Conservation (phyloP, 1,140 invertebrate genomes). For the Lamellibrachia luymesi region DNA sequence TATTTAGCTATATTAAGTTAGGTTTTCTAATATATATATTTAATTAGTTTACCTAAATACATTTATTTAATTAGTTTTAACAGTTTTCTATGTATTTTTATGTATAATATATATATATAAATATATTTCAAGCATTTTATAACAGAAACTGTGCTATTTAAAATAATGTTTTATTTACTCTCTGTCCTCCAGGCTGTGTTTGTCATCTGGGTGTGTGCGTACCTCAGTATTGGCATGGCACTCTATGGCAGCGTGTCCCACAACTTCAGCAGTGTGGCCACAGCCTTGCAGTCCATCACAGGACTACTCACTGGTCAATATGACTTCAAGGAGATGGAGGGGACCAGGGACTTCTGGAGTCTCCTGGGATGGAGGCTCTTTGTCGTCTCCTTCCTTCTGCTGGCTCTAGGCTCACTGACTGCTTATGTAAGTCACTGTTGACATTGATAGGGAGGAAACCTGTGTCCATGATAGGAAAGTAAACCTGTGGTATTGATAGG, state of each 20-base stretch:
- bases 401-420: slow-evolving; percentile 40
- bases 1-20: too few relatives aligned
- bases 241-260: slow-evolving; percentile 41
- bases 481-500: background rate
- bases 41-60: too few relatives aligned
- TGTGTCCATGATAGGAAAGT: background rate
- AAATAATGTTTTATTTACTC: background rate
- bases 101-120: too few relatives aligned
- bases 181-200: slow-evolving; percentile 40
- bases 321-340: slow-evolving; percentile 30
- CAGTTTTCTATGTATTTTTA: too few relatives aligned
- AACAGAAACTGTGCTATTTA: too few relatives aligned
- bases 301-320: slow-evolving; percentile 38
- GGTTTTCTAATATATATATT: too few relatives aligned
- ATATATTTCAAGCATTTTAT: too few relatives aligned
- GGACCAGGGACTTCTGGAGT: slow-evolving; percentile 11
- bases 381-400: slow-evolving; percentile 38
- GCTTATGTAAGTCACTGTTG: slow-evolving; percentile 46
- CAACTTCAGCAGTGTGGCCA: slow-evolving; percentile 35
- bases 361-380: slow-evolving; percentile 32
- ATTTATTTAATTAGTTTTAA: too few relatives aligned
- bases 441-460: too few relatives aligned
- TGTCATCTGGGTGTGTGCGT: slow-evolving; percentile 39
- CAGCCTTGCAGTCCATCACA: slow-evolving; percentile 17
- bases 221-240: slow-evolving; percentile 38